These are phyloP conservation scores for Oostethus manadensis DNA, from an alignment of 2,113 vertebrate species.

Conservation along the genomic window DNA sequence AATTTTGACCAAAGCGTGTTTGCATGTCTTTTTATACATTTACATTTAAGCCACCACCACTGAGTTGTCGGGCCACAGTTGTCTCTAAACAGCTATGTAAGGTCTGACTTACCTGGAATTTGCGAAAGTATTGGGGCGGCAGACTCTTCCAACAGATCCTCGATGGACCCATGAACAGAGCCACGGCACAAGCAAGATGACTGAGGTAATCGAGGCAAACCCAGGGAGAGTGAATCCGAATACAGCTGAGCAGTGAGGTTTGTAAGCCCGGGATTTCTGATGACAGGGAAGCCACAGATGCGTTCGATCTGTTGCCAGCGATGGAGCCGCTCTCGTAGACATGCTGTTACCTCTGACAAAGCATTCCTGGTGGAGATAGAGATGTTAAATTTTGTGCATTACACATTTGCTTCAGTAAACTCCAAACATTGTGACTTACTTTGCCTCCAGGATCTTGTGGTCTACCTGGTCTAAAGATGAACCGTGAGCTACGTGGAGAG, in stretches of 20 bases:
- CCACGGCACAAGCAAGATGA: constrained; percentile 80
- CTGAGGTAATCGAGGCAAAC: constrained; percentile 80
- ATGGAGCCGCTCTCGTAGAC: constrained; percentile 89
- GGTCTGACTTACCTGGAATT: constrained; percentile 50
- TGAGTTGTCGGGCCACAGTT: neutral
- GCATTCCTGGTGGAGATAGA: constrained; percentile 76
- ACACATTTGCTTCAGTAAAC: neutral
- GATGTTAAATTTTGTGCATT: neutral
- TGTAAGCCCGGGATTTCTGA: constrained; percentile 85
- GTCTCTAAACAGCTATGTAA: neutral
- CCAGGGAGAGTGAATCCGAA: constrained; percentile 82
- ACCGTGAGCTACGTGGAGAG: constrained; percentile 92
- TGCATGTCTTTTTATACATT: too few species aligned
- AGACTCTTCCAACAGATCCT: constrained; percentile 80
- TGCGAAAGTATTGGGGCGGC: constrained; percentile 46
- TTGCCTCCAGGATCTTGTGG: constrained; percentile 94
- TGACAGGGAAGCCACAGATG: constrained; percentile 87
- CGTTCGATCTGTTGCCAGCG: constrained; percentile 95
- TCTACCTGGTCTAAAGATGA: constrained; percentile 96
- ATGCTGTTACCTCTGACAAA: constrained; percentile 87
- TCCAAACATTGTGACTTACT: constrained; percentile 73
- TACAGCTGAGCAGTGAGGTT: constrained; percentile 88
- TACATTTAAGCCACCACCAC: too few species aligned
- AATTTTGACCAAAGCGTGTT: too few species aligned
- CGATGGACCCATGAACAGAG: constrained; percentile 71